Evolutionary conservation across 2,113 vertebrate species (phyloP).

Genomic region (Phalacrocorax carbo): DNA sequence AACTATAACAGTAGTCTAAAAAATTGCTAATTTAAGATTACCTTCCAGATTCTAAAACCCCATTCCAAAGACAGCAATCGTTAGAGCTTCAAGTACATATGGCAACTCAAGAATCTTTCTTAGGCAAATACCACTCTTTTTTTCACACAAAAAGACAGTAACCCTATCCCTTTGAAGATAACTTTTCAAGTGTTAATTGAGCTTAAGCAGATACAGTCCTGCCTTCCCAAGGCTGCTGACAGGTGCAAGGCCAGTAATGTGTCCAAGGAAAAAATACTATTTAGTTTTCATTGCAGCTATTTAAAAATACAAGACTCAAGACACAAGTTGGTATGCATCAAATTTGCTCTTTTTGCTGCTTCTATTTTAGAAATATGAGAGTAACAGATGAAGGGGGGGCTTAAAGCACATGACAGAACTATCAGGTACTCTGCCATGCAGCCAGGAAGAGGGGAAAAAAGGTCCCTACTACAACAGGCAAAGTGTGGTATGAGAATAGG

Average conservation of each 20-base stretch:
- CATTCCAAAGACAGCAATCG: background rate
- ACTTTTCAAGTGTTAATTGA: constrained; percentile 46
- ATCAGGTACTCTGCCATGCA: background rate
- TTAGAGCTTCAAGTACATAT: background rate
- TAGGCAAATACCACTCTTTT: background rate
- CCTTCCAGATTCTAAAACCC: background rate
- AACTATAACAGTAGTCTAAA: background rate
- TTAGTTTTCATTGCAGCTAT: constrained; percentile 13
- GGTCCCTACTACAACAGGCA: background rate
- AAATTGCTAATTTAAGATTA: background rate
- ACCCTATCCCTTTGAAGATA: constrained; percentile 28
- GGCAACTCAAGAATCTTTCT: background rate
- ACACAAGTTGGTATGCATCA: background rate
- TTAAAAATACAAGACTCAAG: background rate
- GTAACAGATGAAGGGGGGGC: background rate
- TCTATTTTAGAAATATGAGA: background rate
- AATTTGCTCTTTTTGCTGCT: background rate
- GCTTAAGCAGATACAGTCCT: constrained; percentile 23
- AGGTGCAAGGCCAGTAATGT: constrained; percentile 17
- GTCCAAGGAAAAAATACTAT: background rate
- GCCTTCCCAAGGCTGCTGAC: constrained; percentile 8
- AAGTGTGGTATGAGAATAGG: background rate
- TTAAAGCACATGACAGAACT: background rate
- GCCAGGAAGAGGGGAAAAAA: background rate
- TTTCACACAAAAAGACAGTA: background rate